Conservation (phyloP, 2,113 vertebrate species). For the Poecilia latipinna region DNA sequence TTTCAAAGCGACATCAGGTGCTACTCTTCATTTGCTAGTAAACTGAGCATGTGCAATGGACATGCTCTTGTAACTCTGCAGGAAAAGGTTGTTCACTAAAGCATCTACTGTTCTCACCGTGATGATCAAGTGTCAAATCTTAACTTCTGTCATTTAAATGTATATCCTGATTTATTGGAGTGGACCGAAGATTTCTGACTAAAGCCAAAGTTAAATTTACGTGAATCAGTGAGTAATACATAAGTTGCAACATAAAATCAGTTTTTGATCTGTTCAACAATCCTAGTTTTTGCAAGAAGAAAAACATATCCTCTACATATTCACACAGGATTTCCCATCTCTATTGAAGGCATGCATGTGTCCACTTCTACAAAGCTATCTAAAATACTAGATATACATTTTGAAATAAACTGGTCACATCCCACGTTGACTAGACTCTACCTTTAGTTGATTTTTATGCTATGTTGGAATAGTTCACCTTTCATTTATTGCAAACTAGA, state of each 20-base stretch:
- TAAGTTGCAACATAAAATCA: background rate
- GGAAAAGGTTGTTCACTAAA: background rate
- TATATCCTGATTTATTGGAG: background rate
- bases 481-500: slow-evolving; percentile 1
- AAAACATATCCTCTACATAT: background rate
- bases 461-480: background rate
- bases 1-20: background rate
- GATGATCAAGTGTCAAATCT: too few species aligned
- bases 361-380: background rate
- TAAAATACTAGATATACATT: slow-evolving; percentile 1
- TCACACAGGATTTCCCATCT: background rate
- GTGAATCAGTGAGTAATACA: background rate
- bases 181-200: background rate
- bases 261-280: background rate
- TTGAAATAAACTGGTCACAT: background rate
- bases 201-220: background rate
- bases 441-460: background rate
- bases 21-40: background rate
- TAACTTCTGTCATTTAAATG: background rate
- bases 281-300: background rate
- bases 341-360: background rate
- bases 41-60: too few species aligned
- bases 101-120: background rate
- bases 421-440: background rate
- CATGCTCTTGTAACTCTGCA: background rate